Percentiles rank a stretch among this genome's conserved stretches.
These are phyloP conservation scores for Calyptomena viridis DNA, from an alignment of 2,113 vertebrate species.

Conservation along the genomic window DNA sequence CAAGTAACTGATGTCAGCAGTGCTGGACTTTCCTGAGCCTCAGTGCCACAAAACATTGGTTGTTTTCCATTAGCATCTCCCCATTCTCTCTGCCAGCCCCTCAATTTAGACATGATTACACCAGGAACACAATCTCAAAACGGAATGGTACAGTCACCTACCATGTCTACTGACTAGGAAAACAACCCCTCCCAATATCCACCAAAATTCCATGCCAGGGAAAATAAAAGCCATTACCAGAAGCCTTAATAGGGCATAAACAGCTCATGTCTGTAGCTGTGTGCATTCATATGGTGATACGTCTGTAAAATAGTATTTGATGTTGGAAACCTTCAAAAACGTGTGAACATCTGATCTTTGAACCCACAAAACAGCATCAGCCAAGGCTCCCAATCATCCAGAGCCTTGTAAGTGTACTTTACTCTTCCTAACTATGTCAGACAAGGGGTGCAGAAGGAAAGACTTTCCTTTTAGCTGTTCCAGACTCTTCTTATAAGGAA, in stretches of 20 bases:
- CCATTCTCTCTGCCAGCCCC: not conserved
- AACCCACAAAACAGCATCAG: not conserved
- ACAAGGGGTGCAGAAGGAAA: not conserved
- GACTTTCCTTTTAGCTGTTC: constrained; percentile 5
- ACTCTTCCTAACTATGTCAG: not conserved
- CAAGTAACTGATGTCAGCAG: not conserved
- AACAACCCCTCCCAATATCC: not conserved
- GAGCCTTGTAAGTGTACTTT: not conserved
- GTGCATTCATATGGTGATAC: not conserved
- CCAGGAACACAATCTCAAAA: not conserved
- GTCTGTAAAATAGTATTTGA: not conserved
- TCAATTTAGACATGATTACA: not conserved
- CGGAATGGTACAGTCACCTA: not conserved
- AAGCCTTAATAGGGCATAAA: not conserved
- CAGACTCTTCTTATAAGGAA: constrained; percentile 35
- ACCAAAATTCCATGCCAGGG: not conserved
- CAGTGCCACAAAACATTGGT: accelerated
- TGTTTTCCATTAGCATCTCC: not conserved
- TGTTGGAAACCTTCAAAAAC: constrained; percentile 15
- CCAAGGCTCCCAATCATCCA: not conserved
- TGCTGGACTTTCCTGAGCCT: not conserved
- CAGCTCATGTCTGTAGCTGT: not conserved
- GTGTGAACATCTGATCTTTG: not conserved
- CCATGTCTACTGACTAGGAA: not conserved
- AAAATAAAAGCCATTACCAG: not conserved